These are phyloP conservation scores for Arvicanthis niloticus DNA, from an alignment of 2,113 vertebrate species.

Conservation along the genomic window DNA sequence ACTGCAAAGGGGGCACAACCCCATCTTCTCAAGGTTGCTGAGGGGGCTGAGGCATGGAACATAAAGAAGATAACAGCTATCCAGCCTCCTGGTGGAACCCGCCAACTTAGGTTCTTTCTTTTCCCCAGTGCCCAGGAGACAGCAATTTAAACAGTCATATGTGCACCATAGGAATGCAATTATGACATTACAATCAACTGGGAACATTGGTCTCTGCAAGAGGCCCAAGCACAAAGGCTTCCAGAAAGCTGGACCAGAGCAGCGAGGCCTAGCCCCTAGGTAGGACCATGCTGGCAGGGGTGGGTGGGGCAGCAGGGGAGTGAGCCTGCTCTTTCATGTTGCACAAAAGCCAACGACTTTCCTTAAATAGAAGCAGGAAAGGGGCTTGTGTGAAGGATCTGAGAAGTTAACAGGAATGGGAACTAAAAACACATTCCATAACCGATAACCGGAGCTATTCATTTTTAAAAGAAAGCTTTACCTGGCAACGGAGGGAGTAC, in stretches of 20 bases:
- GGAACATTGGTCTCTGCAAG: not conserved
- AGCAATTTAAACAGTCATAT: not conserved
- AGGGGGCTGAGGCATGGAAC: not conserved
- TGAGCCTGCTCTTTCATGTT: not conserved
- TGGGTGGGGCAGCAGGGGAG: not conserved
- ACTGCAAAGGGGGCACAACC: not conserved
- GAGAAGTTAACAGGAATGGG: not conserved
- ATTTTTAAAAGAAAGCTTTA: not conserved
- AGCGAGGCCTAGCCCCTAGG: not conserved
- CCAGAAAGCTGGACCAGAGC: not conserved
- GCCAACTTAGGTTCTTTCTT: not conserved
- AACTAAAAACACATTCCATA: not conserved
- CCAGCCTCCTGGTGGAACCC: not conserved
- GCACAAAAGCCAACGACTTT: not conserved
- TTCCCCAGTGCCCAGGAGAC: not conserved
- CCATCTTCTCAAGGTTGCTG: not conserved
- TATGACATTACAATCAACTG: not conserved
- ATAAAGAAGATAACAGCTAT: not conserved
- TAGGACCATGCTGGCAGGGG: not conserved
- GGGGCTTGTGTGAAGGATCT: not conserved
- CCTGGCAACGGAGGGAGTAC: not conserved
- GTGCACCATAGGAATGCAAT: not conserved
- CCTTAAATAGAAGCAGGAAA: slow-evolving; percentile 54
- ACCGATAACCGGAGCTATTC: not conserved
- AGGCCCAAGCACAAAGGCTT: not conserved